Percentiles rank a stretch among this genome's conserved stretches.
Conservation (phyloP, 2,888 invertebrate species). For the Julus scanicus region DNA sequence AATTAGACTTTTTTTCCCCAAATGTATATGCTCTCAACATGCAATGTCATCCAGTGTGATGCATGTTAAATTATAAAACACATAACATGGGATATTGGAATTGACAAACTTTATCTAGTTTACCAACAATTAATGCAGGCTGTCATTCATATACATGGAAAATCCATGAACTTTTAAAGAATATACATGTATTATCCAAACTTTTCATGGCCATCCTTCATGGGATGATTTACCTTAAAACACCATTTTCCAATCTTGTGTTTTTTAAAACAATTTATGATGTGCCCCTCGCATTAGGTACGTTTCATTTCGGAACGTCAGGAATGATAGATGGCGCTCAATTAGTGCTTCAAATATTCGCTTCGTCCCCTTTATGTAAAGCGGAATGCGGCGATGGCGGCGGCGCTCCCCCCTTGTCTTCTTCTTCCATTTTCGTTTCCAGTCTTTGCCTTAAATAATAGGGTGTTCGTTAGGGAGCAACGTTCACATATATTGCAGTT, state of each 20-base stretch:
- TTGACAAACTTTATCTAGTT: too few relatives aligned
- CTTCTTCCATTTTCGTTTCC: not conserved
- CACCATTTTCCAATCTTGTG: not conserved
- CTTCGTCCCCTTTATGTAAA: constrained; percentile 18
- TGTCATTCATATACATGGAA: too few relatives aligned
- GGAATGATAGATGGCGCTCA: constrained; percentile 32
- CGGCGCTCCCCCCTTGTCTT: constrained; percentile 32
- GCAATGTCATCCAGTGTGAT: too few relatives aligned
- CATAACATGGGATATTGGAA: too few relatives aligned
- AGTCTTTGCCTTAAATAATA: constrained; percentile 11
- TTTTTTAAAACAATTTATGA: constrained; percentile 9
- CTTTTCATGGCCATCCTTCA: too few relatives aligned
- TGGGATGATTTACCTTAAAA: not conserved
- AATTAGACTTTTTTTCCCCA: too few relatives aligned
- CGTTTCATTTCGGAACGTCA: constrained; percentile 9
- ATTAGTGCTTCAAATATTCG: constrained; percentile 39
- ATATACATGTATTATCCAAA: too few relatives aligned
- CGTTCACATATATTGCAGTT: constrained; percentile 3
- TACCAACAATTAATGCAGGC: too few relatives aligned
- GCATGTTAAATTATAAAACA: too few relatives aligned
- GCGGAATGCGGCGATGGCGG: constrained; percentile 1
- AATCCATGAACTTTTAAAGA: too few relatives aligned
- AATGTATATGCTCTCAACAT: too few relatives aligned
- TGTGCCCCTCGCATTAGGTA: constrained; percentile 18
- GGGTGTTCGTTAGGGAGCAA: constrained; percentile 39